These are phyloP conservation scores for Smutsia gigantea DNA, from an alignment of 2,797 vertebrate genomes.

Conservation along the genomic window DNA sequence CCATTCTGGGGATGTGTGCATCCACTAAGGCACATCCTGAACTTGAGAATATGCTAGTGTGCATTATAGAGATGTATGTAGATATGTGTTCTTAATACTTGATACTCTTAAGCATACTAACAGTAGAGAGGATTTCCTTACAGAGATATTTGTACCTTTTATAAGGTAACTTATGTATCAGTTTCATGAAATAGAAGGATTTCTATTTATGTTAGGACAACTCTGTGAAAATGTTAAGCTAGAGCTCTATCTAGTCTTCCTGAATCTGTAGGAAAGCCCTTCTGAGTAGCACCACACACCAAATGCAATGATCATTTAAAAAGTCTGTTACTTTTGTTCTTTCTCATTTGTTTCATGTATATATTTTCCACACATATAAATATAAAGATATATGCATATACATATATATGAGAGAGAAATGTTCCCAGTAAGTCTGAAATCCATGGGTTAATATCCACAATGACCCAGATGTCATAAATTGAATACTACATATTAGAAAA, in stretches of 20 bases:
- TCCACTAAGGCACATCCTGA: not conserved
- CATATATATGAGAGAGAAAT: not conserved
- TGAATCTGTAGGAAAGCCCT: not conserved
- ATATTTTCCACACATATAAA: not conserved
- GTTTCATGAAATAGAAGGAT: not conserved
- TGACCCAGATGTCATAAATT: not conserved
- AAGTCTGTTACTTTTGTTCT: not conserved
- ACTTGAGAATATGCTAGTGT: not conserved
- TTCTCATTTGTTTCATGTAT: not conserved
- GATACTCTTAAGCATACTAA: not conserved
- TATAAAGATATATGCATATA: rapidly evolving
- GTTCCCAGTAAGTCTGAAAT: not conserved
- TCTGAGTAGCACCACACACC: not conserved
- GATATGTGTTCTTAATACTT: not conserved
- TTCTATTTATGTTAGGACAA: not conserved
- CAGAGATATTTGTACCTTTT: not conserved
- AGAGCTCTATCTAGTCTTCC: not conserved
- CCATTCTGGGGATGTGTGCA: not conserved
- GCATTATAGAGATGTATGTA: not conserved
- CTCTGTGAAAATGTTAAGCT: not conserved
- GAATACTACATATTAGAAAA: not conserved
- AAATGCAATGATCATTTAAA: not conserved
- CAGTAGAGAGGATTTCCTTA: not conserved
- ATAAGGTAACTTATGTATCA: not conserved
- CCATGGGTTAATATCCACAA: not conserved